These are phyloP conservation scores for Microtus ochrogaster DNA, from an alignment of 2,113 vertebrate species.

Conservation along the genomic window DNA sequence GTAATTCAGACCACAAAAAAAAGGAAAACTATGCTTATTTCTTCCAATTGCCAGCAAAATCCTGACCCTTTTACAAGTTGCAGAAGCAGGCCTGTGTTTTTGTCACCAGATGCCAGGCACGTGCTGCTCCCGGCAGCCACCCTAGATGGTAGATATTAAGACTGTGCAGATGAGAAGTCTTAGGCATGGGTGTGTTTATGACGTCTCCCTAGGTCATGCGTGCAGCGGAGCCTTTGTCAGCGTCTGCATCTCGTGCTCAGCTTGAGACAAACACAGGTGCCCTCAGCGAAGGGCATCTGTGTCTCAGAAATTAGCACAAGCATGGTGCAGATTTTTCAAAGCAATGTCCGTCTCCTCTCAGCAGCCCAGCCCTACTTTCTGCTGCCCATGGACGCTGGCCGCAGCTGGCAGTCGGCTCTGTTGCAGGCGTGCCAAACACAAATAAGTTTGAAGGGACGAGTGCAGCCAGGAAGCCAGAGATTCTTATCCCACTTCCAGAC, in stretches of 20 bases:
- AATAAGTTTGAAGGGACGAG: constrained; percentile 83
- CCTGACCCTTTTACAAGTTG: not conserved
- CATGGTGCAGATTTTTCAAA: constrained; percentile 56
- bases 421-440: constrained; percentile 76
- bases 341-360: constrained; percentile 68
- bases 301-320: constrained; percentile 70
- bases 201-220: not conserved
- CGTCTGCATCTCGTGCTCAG: not conserved
- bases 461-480: constrained; percentile 81
- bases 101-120: not conserved
- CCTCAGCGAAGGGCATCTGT: constrained; percentile 40
- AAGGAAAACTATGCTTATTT: not conserved
- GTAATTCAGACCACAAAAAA: not conserved
- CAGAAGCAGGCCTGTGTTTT: not conserved
- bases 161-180: not conserved
- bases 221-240: not conserved
- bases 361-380: constrained; percentile 75
- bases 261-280: not conserved
- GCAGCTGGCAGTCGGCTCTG: constrained; percentile 76
- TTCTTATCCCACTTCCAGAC: constrained; percentile 80
- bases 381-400: constrained; percentile 69
- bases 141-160: not conserved
- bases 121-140: not conserved
- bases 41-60: constrained; percentile 1
- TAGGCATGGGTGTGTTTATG: not conserved